Conservation (phyloP, 2,797 vertebrate genomes). For the Sebastes nivosus region DNA sequence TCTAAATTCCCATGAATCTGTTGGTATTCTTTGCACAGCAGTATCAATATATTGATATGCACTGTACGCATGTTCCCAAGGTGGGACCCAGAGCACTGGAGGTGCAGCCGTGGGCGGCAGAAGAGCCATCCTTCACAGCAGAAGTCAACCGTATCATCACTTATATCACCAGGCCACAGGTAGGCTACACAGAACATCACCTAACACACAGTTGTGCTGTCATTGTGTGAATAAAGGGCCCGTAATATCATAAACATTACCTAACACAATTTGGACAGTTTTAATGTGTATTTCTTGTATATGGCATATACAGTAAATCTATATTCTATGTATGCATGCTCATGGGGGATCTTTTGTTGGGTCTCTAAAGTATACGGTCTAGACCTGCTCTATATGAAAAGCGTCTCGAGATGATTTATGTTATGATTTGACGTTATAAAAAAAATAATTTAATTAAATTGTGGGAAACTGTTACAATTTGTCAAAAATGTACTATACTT, state of each 20-base stretch:
- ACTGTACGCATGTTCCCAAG: constrained; percentile 58
- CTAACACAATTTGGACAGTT: background rate
- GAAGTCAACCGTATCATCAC: constrained; percentile 73
- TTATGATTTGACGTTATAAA: no score
- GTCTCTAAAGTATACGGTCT: no score
- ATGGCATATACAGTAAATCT: background rate
- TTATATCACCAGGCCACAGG: constrained; percentile 77
- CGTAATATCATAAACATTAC: background rate
- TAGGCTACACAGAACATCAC: constrained; percentile 38
- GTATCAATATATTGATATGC: constrained; percentile 38
- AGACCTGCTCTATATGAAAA: no score
- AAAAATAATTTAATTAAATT: no score
- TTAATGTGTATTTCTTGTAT: background rate
- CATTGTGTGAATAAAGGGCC: background rate
- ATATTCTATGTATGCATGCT: no score
- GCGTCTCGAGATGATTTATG: no score
- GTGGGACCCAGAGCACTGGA: constrained; percentile 53
- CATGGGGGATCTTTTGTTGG: no score
- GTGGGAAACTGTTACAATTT: no score
- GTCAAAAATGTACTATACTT: no score
- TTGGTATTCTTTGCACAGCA: background rate
- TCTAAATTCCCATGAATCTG: background rate
- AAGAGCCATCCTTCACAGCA: constrained; percentile 69
- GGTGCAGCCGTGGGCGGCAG: constrained; percentile 75
- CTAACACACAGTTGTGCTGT: background rate